A percentile compares a stretch with the other conserved stretches of the same genome.
Conservation (phyloP, 2,888 invertebrate species). For the Zelleria hepariella region DNA sequence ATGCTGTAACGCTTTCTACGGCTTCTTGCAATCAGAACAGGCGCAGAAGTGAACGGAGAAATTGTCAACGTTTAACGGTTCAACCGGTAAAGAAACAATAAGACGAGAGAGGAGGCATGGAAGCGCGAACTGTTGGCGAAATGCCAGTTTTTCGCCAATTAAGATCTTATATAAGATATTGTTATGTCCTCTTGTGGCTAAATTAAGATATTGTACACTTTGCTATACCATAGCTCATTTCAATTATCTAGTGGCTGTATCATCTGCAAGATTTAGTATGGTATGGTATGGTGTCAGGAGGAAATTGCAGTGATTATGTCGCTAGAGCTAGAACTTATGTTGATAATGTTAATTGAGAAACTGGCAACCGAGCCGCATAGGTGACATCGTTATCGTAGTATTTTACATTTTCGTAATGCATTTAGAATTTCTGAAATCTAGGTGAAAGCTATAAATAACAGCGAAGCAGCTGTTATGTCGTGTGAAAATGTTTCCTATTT, state of each 20-base stretch:
- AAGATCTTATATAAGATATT: background rate
- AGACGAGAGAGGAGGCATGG: constrained; percentile 1
- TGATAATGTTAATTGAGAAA: background rate
- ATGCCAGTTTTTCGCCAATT: background rate
- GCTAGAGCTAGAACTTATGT: too few relatives aligned
- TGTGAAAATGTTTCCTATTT: background rate
- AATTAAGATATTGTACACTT: background rate
- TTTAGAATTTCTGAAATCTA: background rate
- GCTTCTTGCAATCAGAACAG: constrained; percentile 45
- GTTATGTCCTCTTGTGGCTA: background rate
- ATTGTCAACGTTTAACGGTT: constrained; percentile 52
- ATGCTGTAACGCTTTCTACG: constrained; percentile 58
- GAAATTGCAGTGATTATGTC: too few relatives aligned
- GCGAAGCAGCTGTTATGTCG: background rate
- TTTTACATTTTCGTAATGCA: background rate
- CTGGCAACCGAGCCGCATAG: background rate
- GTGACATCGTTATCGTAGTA: background rate
- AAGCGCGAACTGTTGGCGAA: constrained; percentile 1
- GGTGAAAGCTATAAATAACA: background rate
- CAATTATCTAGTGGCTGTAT: background rate
- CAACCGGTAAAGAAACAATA: constrained; percentile 29
- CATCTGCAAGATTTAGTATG: too few relatives aligned
- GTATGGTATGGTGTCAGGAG: too few relatives aligned
- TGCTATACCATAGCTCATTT: background rate
- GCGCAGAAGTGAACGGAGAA: constrained; percentile 61